phyloP scores from a whole-genome alignment of 2,797 vertebrate genomes.

The Melanitta fusca region DNA sequence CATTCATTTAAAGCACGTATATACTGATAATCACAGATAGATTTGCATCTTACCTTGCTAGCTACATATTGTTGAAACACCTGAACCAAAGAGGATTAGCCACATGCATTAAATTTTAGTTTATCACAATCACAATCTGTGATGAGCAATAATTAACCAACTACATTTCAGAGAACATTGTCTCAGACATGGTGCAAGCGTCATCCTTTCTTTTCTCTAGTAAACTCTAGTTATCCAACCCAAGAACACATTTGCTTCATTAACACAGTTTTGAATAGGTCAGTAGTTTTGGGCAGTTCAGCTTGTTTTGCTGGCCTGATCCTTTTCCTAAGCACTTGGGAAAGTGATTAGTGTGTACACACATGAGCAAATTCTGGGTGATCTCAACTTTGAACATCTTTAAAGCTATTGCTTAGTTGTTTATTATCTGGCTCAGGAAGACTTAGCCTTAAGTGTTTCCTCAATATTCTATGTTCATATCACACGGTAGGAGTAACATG shows the following conservation, averaged over 20 bases:
- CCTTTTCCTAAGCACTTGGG: background rate
- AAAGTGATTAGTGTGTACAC: fast-evolving
- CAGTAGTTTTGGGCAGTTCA: background rate
- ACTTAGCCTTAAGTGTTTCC: background rate
- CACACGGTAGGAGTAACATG: background rate
- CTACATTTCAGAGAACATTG: background rate
- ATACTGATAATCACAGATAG: background rate
- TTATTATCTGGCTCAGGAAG: background rate
- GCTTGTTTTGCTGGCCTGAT: background rate
- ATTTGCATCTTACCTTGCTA: background rate
- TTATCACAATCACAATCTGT: background rate
- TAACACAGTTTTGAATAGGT: background rate
- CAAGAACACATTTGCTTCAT: background rate
- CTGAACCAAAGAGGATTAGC: background rate
- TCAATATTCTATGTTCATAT: background rate
- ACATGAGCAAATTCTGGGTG: background rate
- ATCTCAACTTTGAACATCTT: background rate
- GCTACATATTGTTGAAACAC: background rate
- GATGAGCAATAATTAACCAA: background rate
- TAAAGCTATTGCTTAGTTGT: background rate
- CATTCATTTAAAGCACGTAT: background rate
- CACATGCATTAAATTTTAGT: background rate
- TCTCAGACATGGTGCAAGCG: background rate
- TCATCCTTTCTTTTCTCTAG: background rate
- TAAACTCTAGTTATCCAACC: background rate